phyloP scores from a whole-genome alignment of 1,140 invertebrate species.

The Drosophila equinoxialis region DNA sequence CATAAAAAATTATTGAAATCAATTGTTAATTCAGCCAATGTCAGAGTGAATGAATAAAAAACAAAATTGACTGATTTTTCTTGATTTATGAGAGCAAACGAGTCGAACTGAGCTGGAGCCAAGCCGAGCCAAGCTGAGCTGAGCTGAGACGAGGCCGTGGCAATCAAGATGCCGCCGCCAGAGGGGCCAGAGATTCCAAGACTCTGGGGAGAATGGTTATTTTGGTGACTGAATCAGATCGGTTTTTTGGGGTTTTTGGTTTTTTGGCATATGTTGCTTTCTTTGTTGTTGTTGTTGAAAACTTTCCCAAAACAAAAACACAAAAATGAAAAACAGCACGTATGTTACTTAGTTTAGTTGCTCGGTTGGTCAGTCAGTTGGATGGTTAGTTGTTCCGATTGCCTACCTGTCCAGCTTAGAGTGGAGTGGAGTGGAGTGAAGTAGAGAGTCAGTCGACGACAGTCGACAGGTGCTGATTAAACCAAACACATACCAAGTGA shows the following conservation, averaged over 20 bases:
- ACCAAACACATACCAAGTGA: slow-evolving; percentile 72
- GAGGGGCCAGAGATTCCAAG: slow-evolving; percentile 49
- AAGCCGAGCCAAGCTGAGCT: background rate
- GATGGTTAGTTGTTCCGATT: background rate
- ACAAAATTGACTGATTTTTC: slow-evolving; percentile 80
- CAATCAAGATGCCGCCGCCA: slow-evolving; percentile 45
- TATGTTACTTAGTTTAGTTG: slow-evolving; percentile 17
- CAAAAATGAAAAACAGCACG: background rate
- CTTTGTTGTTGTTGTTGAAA: slow-evolving; percentile 40
- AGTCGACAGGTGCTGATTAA: slow-evolving; percentile 77
- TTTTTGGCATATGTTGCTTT: slow-evolving; percentile 54
- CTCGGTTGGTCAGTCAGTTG: background rate
- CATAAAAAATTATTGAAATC: slow-evolving; percentile 81
- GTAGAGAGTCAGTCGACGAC: slow-evolving; percentile 48
- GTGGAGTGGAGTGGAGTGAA: slow-evolving; percentile 34
- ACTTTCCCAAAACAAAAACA: slow-evolving; percentile 60
- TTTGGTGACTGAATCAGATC: slow-evolving; percentile 29
- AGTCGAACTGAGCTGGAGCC: slow-evolving; percentile 20
- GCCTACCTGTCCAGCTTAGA: slow-evolving; percentile 57
- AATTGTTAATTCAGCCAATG: slow-evolving; percentile 80
- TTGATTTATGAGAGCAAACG: slow-evolving; percentile 74
- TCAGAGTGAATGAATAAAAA: slow-evolving; percentile 63
- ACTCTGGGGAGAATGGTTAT: slow-evolving; percentile 12
- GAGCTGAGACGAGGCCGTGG: slow-evolving; percentile 27
- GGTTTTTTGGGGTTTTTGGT: slow-evolving; percentile 43